Evolutionary conservation across 2,888 invertebrate genomes (phyloP).

Genomic region (Netelia virgata): DNA sequence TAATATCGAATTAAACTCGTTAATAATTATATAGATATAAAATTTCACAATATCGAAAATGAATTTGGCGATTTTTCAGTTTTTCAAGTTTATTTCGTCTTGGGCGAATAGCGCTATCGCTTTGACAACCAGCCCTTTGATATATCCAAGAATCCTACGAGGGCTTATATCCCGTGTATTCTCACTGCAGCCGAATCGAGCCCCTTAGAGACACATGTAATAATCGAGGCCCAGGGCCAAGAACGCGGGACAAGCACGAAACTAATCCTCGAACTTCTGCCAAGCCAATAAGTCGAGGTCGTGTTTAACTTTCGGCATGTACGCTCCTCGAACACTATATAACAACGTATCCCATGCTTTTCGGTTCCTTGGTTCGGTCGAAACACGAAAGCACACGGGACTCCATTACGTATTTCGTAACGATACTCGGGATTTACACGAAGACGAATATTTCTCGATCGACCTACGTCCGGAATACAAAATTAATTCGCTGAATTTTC

Average conservation of each 20-base stretch:
- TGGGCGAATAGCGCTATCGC: neutral
- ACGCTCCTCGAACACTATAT: slow-evolving; percentile 22
- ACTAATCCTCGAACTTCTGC: slow-evolving; percentile 68
- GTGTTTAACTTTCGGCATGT: slow-evolving; percentile 63
- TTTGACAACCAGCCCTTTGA: slow-evolving; percentile 18
- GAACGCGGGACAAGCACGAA: slow-evolving; percentile 57
- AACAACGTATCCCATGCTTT: neutral
- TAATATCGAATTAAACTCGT: too few relatives aligned
- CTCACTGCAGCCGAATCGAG: slow-evolving; percentile 19
- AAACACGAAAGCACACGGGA: neutral
- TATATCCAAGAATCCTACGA: neutral
- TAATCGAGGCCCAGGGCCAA: slow-evolving; percentile 43
- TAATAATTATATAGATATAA: too few relatives aligned
- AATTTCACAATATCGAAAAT: too few relatives aligned
- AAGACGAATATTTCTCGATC: neutral
- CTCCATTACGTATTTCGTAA: slow-evolving; percentile 32
- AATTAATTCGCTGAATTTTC: slow-evolving; percentile 19
- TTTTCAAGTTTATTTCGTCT: too few relatives aligned
- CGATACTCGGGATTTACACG: neutral
- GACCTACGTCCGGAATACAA: slow-evolving; percentile 12
- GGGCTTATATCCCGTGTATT: neutral
- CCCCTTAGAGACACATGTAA: slow-evolving; percentile 41
- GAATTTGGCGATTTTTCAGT: too few relatives aligned
- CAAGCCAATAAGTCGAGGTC: slow-evolving; percentile 63
- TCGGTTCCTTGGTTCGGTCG: neutral